Percentiles rank a stretch among this genome's conserved stretches.
phyloP scores from a whole-genome alignment of 2,797 vertebrate species.

The Arnoldichthys spilopterus region DNA sequence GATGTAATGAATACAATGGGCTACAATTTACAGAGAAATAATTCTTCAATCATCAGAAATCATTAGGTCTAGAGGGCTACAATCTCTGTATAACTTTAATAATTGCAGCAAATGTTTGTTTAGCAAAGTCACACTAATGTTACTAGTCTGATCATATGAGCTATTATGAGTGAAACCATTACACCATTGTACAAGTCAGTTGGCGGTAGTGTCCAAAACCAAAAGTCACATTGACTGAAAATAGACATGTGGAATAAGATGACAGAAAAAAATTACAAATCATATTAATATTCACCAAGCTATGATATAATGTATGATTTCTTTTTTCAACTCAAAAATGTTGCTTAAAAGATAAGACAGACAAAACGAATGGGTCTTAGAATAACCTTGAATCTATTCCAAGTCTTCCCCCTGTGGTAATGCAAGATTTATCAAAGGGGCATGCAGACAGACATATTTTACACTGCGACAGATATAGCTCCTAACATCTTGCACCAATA shows the following conservation, averaged over 20 bases:
- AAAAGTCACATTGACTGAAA: conserved; percentile 3
- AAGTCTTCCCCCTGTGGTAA: conserved; percentile 52
- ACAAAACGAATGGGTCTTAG: conserved; percentile 45
- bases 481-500: conserved; percentile 56
- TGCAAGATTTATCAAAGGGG: conserved; percentile 66
- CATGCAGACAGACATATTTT: conserved; percentile 39
- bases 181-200: neutral
- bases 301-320: conserved; percentile 24
- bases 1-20: no score
- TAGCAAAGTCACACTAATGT: no score
- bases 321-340: conserved; percentile 31
- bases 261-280: conserved; percentile 20
- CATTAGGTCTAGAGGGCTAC: no score
- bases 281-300: conserved; percentile 30
- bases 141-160: no score
- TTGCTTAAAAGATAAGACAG: conserved; percentile 51
- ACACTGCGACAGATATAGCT: conserved; percentile 43
- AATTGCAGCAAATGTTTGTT: no score
- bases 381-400: conserved; percentile 60
- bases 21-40: no score
- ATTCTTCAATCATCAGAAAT: no score
- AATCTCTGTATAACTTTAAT: no score
- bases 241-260: neutral
- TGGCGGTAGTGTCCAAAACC: neutral
- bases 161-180: neutral